A percentile compares a stretch with the other conserved stretches of the same genome.
These are phyloP conservation scores for Cotesia typhae DNA, from an alignment of 1,140 invertebrate genomes.

Conservation along the genomic window DNA sequence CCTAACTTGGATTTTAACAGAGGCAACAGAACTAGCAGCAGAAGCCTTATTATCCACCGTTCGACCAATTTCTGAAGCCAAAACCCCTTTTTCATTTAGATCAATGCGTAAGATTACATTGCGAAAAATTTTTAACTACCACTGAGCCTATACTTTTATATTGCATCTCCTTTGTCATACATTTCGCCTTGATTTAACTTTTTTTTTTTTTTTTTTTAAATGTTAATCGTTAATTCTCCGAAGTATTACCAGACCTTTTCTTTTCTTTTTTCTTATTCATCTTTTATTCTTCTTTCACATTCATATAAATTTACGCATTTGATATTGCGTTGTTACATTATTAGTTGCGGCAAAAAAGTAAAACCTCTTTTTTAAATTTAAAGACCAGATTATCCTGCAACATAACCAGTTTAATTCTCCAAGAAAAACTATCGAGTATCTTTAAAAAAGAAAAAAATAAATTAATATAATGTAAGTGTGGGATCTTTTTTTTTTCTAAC, in stretches of 20 bases:
- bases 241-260: slow-evolving; percentile 2
- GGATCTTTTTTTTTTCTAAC: neutral
- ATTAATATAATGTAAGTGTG: too few relatives aligned
- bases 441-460: too few relatives aligned
- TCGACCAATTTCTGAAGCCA: slow-evolving; percentile 46
- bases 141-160: slow-evolving; percentile 24
- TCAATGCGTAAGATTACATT: slow-evolving; percentile 66
- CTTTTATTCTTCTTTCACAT: too few relatives aligned
- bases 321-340: too few relatives aligned
- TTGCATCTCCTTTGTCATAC: slow-evolving; percentile 45
- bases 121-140: slow-evolving; percentile 54
- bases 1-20: slow-evolving; percentile 56
- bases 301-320: too few relatives aligned
- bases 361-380: too few relatives aligned
- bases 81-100: slow-evolving; percentile 49
- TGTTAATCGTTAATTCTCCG: slow-evolving; percentile 1
- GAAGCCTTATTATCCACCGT: slow-evolving; percentile 53
- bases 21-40: slow-evolving; percentile 55
- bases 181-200: slow-evolving; percentile 9
- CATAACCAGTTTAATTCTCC: too few relatives aligned
- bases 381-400: too few relatives aligned
- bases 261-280: too few relatives aligned
- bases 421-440: too few relatives aligned
- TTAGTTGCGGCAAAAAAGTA: too few relatives aligned
- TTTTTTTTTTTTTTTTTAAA: neutral